Evolutionary conservation across 2,888 invertebrate species (phyloP), one percentile per base, ranked within the genome.

Genomic region (Euzophera pinguis): DNA sequence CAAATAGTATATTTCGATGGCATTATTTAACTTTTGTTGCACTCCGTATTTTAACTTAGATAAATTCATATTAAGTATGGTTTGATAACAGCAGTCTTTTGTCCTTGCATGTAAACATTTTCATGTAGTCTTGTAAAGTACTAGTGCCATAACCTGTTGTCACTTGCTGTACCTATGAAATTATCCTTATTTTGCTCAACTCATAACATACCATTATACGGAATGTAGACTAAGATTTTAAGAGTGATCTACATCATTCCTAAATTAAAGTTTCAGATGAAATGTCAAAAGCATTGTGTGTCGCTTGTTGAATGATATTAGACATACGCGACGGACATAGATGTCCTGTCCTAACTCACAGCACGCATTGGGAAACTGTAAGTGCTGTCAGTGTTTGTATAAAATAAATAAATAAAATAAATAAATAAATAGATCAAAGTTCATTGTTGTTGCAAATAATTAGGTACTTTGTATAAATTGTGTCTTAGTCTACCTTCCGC

Each of bases 81-180:
- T 39, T 50, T 51, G 43, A 43, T 17, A 43, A 16, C 16, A 29
- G 32, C 43, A 42, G 35, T 16, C 13, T 45, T n/a, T 47, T 42
- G 8, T 41, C n/a, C 14, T 57, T 54, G 62, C 62, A 53, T 63
- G 56, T 62, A 60, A 67, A 54, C 48, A 38, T 63, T 63, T n/a
- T n/a, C 54, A 62, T 53, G 53, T 67, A 69, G 58, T 59, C 13
- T 70, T 68, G 67, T 64, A 71, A 69, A 73, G 65, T 61, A 69
- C 73, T 71, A 78, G 83, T 84, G 83, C 83, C 83, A 84, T 84
- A 82, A 73, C 60, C 69, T 63, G 64, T 65, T 62, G 64, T 71
- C 65, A 65, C 61, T 59, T 59, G 61, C 65, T 68, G 69, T 75
- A 73, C 68, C 68, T 69, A 64, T 61, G 45, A 59, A 63, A 50